Base-by-base conservation (phyloP, 1,140 invertebrate genomes). In the Hypsibius dujardini region DNA sequence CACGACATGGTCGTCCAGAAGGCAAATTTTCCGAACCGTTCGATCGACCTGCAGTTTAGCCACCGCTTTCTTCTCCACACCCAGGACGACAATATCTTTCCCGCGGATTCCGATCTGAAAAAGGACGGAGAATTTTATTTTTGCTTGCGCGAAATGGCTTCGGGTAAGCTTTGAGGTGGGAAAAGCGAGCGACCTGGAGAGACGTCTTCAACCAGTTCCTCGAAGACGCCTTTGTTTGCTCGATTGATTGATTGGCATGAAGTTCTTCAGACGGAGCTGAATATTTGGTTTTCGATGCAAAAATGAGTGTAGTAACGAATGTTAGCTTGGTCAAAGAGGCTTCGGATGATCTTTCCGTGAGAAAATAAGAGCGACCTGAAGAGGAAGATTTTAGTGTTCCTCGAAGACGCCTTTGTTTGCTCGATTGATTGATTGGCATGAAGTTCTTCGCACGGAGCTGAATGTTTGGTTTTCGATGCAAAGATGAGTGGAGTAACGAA, bases 51-150 rank as follows among this genome's bases (percentile, higher is more conserved):
- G 96, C 3, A 99, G 81, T 80, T 97, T 98, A 1, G 94, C 93
- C 46, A 98, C 92, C 1, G 95, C 97, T 80, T 99, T 99, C 79
- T 99, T 99, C 80, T 99, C 96, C 15, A 99, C 96, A 2, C 95
- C 95, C 56, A 99, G 82, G 28, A 99, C 96, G 47, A 99, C 95
- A 70, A 95, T 90, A 80, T 95, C 87, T 62, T 86, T 86, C 14
- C 96, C 96, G 77, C 93, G 83, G 3, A 99, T 94, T 74, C 95
- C 96, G 75, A 99, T 92, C 95, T 95, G 75, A 59, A 77, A 77
- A 75, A 47, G n/a, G 46, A 73, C 7, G 14, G 50, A 73, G 47
- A 42, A 15, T 28, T 3, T 7, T 7, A 42, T 12, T n/a, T 12
- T 56, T 56, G 50, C 50, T 7, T 0, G n/a, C 50, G 7, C n/a